Percentiles rank a stretch among this genome's conserved stretches.
These are phyloP conservation scores for Plagodis pulveraria DNA, from an alignment of 2,888 invertebrate genomes.

Conservation along the genomic window DNA sequence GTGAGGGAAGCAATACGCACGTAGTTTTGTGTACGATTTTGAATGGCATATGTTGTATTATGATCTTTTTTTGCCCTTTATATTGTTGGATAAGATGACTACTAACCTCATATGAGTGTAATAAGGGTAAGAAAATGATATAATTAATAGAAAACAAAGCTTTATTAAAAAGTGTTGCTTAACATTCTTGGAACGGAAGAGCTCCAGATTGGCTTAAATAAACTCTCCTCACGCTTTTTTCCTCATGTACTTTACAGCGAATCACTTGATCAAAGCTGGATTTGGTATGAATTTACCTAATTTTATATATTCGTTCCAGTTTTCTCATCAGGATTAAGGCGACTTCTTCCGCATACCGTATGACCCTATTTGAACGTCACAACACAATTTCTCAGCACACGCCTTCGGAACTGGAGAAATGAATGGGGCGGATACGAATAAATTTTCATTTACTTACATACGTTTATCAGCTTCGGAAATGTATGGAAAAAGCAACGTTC, in stretches of 20 bases:
- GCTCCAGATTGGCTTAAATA: not conserved
- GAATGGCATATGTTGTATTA: no score
- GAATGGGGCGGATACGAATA: conserved; percentile 54
- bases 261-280: not conserved
- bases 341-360: conserved; percentile 17
- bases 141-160: not conserved
- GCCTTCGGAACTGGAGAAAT: conserved; percentile 26
- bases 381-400: conserved; percentile 34
- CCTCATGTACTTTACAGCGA: not conserved
- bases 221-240: not conserved
- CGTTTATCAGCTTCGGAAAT: conserved; percentile 42
- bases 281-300: not conserved
- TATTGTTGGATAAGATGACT: no score
- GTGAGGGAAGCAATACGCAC: no score
- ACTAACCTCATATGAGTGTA: no score
- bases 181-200: not conserved
- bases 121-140: not conserved
- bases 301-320: conserved; percentile 2
- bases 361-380: conserved; percentile 18
- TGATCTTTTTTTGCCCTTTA: no score
- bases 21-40: no score
- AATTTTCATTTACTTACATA: conserved; percentile 65
- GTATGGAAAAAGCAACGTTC: conserved; percentile 48
- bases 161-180: not conserved
- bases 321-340: conserved; percentile 13